Conservation (phyloP, 1,140 invertebrate species). For the Heliconius nattereri region DNA sequence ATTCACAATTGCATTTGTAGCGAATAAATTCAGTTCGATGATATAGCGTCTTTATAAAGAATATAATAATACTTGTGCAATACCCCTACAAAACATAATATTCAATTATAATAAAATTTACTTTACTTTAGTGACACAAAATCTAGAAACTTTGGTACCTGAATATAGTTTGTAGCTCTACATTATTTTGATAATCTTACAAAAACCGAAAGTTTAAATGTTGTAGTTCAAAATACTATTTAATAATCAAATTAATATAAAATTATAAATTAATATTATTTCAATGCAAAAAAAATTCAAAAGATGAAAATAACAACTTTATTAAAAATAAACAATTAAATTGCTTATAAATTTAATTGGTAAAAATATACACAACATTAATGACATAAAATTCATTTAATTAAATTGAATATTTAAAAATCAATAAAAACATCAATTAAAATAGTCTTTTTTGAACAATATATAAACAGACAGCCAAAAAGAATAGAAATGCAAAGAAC, state of each 20-base stretch:
- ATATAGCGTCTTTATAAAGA: no score
- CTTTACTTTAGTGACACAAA: no score
- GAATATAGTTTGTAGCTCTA: not conserved
- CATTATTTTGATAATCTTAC: no score
- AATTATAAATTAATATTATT: not conserved
- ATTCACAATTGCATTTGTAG: no score
- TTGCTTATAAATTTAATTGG: not conserved
- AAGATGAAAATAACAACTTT: not conserved
- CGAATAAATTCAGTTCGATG: no score
- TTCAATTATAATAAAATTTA: no score
- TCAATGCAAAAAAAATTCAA: not conserved
- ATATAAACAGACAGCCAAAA: constrained; percentile 94
- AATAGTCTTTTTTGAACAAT: constrained; percentile 95
- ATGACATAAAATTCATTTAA: not conserved
- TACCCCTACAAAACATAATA: no score
- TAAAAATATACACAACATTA: not conserved
- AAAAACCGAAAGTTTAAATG: no score
- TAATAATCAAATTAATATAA: not conserved
- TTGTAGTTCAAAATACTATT: no score
- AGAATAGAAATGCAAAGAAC: constrained; percentile 94
- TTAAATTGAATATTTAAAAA: not conserved
- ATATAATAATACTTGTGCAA: no score
- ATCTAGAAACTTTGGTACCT: no score
- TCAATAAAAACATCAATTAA: constrained; percentile 61
- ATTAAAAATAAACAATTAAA: not conserved